Evolutionary conservation across 2,888 invertebrate species (phyloP), one percentile per base, ranked within the genome.

Genomic region (Nowickia ferox): DNA sequence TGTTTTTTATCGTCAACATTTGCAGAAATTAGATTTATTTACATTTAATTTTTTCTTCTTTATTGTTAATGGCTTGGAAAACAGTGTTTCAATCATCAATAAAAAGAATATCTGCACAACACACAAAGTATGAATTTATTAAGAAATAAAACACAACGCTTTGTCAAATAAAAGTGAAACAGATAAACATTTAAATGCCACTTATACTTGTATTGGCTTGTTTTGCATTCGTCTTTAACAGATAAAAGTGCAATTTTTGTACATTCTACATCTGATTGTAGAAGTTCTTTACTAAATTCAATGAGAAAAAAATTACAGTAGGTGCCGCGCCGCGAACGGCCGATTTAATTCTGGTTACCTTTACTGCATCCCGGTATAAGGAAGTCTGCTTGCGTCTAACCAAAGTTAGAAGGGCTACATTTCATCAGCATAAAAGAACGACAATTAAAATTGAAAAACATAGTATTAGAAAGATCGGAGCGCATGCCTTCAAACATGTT

Each of bases 1-100:
- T 82, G 75, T 79, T 85, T 85, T 79, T 75, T 82, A 82, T 85
- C 78, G 82, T 82, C 65, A 85, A 79, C 75, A 82, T 75, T 79
- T 82, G 30, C 82, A 78, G 63, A 74, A 71, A 71, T 77, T 55
- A 48, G 63, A 76, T 76, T 82, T 44, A 55, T 66, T 66, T 74
- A 17, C 59, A 63, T 17, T 8, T 61, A 38, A 15, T 51, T 38
- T 51, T 5, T 55, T 19, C 5, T n/a, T 59, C 9, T n/a, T 22
- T 48, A 72, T 63, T 61, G 51, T 66, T 55, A n/a, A 40, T 55
- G 53, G 44, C 69, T 69, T 55, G 59, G 19, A 74, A 68, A 63
- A 75, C 22, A 66, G 57, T 38, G 59, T 61, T 75, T 63, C 1
- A 63, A 69, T 57, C 57, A 22, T 53, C 19, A 68, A 74, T 44